Evolutionary conservation across 2,888 invertebrate species (phyloP), one percentile per base, ranked within the genome.

Genomic region (Pteria penguin): DNA sequence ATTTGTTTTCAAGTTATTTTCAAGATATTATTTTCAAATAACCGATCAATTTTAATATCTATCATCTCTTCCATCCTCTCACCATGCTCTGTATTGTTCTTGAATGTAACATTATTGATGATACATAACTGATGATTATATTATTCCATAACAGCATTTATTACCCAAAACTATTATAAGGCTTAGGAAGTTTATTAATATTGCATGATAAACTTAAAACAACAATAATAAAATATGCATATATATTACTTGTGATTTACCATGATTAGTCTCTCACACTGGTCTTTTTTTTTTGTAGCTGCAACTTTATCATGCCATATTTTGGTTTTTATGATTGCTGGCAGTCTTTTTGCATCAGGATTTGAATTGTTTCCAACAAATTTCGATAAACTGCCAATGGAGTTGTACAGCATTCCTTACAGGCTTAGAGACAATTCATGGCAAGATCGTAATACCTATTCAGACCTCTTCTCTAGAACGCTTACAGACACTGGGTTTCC

Each of bases 361-460:
- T 87, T 82, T 70, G 82, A 86, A 68, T 68, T 88, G 22, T 83
- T 86, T 31, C 88, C 87, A 3, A 84, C 83, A 3, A 83, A 86
- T 52, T 87, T 87, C 57, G 81, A 81, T 29, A 75, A 61, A n/a
- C 73, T 88, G 14, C 88, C 90, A 0, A 82, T 89, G 77, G 84
- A 86, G 57, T 82, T 89, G 24, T 79, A 80, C 52, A 72, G 81
- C 22, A 80, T 86, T 11, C 85, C 81, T 0, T 86, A 85, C 79
- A 79, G 78, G 65, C 76, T 84, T 18, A 74, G 87, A 27, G 84
- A 81, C 33, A 65, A 83, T 33, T 85, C 87, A 1, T 88, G 84
- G 83, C 68, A 67, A n/a, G 75, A 81, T 54, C 66, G 84, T 4
- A 70, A 84, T 61, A 65, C 73, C 0, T 82, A 84, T 63, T 57